Base-by-base conservation (phyloP, 2,113 vertebrate genomes). In the Pteropus alecto region DNA sequence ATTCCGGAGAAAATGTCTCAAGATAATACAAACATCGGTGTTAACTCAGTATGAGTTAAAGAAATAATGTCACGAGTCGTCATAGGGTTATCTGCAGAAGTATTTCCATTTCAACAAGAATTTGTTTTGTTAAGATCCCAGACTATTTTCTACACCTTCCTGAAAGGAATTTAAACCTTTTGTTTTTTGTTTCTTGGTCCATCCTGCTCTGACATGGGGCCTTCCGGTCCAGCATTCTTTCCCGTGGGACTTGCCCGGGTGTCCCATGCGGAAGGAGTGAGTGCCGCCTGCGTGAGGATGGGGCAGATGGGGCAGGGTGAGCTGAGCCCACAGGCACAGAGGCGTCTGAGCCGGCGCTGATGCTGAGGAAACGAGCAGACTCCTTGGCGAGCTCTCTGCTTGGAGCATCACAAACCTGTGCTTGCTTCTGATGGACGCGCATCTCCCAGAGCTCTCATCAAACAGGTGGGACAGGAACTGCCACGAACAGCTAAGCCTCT, bases 141-240 rank as follows among this genome's bases (percentile, higher is more conserved):
- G 30, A 38, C 48, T 56, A 19, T 48, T 83, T 93, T 38, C n/a
- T 48, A 14, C n/a, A 22, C 3, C 77, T 95, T 93, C n/a, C 68
- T 22, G 24, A 22, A 48, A 48, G 11, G 21, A 70, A 56, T 16
- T 26, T 38, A 51, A 41, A 12, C 2, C 10, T 46, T 46, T 46
- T 16, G 1, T 16, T 73, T 51, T 5, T 11, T 16, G 38, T 58
- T 33, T 4, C 10, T 28, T n/a, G 15, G 35, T 2, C 5, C 9
- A 54, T 5, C 5, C 14, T 22, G 8, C 14, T 7, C 3, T 28
- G 35, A n/a, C 46, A 3, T 38, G 0, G 1, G 5, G 13, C 38
- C 41, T 14, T 18, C 7, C 0, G 3, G 21, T 38, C 56, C 13
- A 8, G 19, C 58, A 0, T 0, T 6, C 6, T 6, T 2, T 5